Conservation (phyloP, 2,113 vertebrate genomes). For the Electrona antarctica region DNA sequence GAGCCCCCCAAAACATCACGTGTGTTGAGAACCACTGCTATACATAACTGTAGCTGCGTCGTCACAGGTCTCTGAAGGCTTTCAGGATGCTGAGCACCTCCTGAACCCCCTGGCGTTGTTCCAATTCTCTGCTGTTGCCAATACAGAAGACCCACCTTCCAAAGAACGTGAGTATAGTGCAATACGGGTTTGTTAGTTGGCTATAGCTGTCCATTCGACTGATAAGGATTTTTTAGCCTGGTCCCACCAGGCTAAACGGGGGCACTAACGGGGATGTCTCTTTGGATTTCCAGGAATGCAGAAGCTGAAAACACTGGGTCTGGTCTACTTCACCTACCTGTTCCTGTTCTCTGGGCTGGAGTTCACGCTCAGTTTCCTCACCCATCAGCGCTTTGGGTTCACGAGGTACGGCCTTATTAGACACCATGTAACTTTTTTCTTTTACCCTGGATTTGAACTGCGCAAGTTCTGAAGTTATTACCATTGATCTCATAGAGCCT, state of each 20-base stretch:
- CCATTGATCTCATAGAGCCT: too few relatives aligned
- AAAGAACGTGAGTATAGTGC: slow-evolving; percentile 72
- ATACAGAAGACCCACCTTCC: slow-evolving; percentile 77
- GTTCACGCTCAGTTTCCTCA: slow-evolving; percentile 92
- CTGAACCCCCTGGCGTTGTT: slow-evolving; percentile 89
- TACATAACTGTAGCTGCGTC: not conserved
- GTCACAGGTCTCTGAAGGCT: not conserved
- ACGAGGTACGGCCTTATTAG: slow-evolving; percentile 80
- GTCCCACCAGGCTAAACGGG: too few relatives aligned
- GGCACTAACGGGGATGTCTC: not conserved
- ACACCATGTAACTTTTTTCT: too few relatives aligned
- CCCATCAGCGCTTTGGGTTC: slow-evolving; percentile 94
- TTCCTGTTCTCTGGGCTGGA: slow-evolving; percentile 97
- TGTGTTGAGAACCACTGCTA: too few relatives aligned
- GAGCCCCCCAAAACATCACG: not conserved
- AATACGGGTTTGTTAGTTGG: not conserved
- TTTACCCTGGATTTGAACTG: too few relatives aligned
- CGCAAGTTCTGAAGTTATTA: too few relatives aligned
- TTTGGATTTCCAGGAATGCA: slow-evolving; percentile 76
- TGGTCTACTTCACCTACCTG: slow-evolving; percentile 92
- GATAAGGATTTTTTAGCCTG: too few relatives aligned
- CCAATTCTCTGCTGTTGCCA: slow-evolving; percentile 86
- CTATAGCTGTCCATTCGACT: too few relatives aligned
- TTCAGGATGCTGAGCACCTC: slow-evolving; percentile 66
- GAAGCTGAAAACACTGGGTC: slow-evolving; percentile 85